A percentile compares a stretch with the other conserved stretches of the same genome.
Evolutionary conservation across 2,113 vertebrate species (phyloP).

Genomic region (Neomonachus schauinslandi): DNA sequence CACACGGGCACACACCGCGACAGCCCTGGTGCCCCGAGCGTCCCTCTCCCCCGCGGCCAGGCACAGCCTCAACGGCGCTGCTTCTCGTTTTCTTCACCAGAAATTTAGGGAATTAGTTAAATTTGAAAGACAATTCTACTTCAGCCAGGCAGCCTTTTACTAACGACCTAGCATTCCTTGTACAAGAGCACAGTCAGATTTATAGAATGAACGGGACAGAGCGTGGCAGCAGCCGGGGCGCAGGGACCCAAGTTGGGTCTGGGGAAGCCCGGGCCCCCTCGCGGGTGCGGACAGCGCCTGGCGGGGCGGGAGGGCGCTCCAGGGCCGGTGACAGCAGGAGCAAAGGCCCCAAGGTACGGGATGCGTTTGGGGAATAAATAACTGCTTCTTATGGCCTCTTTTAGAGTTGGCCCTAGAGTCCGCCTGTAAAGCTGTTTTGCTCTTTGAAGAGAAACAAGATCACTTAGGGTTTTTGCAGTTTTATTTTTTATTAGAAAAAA

Average conservation of each 20-base stretch:
- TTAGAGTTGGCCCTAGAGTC: not conserved
- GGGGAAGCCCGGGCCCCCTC: rapidly evolving
- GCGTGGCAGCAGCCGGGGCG: rapidly evolving
- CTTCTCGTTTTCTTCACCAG: not conserved
- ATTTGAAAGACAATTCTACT: not conserved
- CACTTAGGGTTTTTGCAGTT: not conserved
- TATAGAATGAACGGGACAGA: not conserved
- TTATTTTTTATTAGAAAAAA: not conserved
- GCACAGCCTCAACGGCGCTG: rapidly evolving
- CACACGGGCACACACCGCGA: rapidly evolving
- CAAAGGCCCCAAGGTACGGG: rapidly evolving
- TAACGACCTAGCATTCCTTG: not conserved
- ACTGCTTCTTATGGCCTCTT: not conserved
- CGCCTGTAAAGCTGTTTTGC: not conserved
- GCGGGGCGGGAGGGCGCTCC: rapidly evolving
- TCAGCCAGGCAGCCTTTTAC: not conserved
- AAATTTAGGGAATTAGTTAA: too few relatives aligned
- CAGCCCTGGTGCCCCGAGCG: not conserved
- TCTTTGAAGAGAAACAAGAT: constrained; percentile 21
- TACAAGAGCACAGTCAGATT: not conserved
- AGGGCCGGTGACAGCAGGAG: rapidly evolving
- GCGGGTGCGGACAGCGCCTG: rapidly evolving
- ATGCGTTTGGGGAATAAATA: rapidly evolving
- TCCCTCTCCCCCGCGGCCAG: rapidly evolving
- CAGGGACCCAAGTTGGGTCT: not conserved